Base-by-base conservation (phyloP, 2,888 invertebrate species). In the Dorcus hopei region DNA sequence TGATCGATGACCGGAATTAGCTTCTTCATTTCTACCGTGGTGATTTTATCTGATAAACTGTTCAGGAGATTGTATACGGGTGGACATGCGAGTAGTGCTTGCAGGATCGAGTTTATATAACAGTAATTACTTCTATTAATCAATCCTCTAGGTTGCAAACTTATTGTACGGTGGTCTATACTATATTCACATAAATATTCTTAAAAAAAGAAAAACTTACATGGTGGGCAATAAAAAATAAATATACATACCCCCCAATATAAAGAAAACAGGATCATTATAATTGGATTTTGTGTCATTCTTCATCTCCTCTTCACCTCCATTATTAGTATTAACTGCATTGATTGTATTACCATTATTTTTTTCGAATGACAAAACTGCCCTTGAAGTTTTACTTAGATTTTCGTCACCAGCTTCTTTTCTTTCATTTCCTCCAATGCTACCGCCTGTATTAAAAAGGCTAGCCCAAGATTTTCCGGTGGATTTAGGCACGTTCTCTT, bases 111-210 rank as follows among this genome's bases (percentile, higher is more conserved):
- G 79, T 97, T 97, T 62, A 97, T 93, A 74, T 97, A 97, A 80
- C 97, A 97, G 80, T 95, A 97, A 80, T 97, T 97, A 63, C 93
- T 93, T 64, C 91, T 88, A 79, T 97, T 97, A 54, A 91, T 91
- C 50, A 97, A 84, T 1, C 97, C 97, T 52, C 97, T 86, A 0
- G 97, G 96, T 71, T 91, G 85, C 45, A 97, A 81, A 61, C 91
- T 87, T 26, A 92, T 87, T 0, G 90, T 85, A 59, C 87, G 85
- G 74, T 91, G 90, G 74, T 93, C 92, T 69, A 93, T 82, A 71
- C 86, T 84, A 74, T 93, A 89, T 69, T 85, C 86, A 1, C 85
- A 80, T 59, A 95, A 80, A 77, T 87, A 90, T 76, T 93, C 93
- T 86, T 83, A 70, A 83, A 86, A 9, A 49, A 38, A 49, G 6